Evolutionary conservation across 2,888 invertebrate genomes (phyloP), one percentile per base, ranked within the genome.

Genomic region (Helicoverpa assulta): DNA sequence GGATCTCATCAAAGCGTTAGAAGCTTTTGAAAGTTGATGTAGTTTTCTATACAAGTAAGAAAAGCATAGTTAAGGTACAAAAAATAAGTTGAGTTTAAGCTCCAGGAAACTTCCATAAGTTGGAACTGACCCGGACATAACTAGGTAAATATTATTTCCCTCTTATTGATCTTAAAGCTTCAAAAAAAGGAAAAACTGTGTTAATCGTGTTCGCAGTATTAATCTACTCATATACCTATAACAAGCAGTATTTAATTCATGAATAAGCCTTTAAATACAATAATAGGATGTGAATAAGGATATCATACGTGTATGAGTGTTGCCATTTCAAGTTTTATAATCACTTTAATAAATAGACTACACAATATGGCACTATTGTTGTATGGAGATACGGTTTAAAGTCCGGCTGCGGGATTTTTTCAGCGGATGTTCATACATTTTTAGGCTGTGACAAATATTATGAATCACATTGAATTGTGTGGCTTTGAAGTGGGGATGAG

Each of bases 281-380:
- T 72, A 84, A 78, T 77, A 86, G 88, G 87, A 89, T 86, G 57
- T 80, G 64, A 55, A 85, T 72, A 84, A 86, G 86, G 89, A 89
- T 86, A 73, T 84, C 47, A 40, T 60, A 61, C 68, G 72, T 50
- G 33, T 72, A 72, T 84, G 75, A 83, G 70, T 70, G 50, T 79
- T 84, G 87, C 80, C 84, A 86, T 87, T 89, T 85, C 83, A 80
- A 71, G 52, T 75, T 72, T 65, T 60, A 60, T 75, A 67, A 64
- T 63, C 29, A 76, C 52, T 78, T 73, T 76, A 80, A 81, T 79
- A 37, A 53, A 78, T 73, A 69, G 55, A 75, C 70, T 76, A 77
- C 59, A 61, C 19, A 33, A 43, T 29, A n/a, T 21, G 6, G 16
- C 56, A 33, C 60, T 50, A 78, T 75, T 75, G 67, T 75, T 66